Evolutionary conservation across 2,888 invertebrate species (phyloP).

Genomic region (Prosopocoilus inquinatus): DNA sequence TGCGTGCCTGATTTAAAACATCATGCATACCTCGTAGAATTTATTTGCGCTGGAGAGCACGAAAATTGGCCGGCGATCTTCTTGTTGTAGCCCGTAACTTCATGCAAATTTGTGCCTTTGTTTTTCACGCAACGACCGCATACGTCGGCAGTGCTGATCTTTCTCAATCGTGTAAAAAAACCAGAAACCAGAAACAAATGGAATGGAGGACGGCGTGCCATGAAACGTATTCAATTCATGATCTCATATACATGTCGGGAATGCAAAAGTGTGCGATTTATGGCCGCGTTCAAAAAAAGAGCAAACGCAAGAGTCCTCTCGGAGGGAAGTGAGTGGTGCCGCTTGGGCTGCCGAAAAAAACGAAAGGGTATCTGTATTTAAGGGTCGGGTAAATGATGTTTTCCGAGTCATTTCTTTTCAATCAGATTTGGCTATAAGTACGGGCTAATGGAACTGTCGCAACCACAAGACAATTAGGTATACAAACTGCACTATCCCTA

Average conservation of each 20-base stretch:
- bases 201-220: not conserved
- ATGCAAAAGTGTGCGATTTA: conserved; percentile 5
- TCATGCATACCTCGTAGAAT: conserved; percentile 1
- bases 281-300: not conserved
- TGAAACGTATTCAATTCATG: conserved; percentile 2
- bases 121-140: not conserved
- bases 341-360: not conserved
- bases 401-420: conserved; percentile 15
- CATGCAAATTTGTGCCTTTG: conserved; percentile 2
- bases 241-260: conserved; percentile 2
- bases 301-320: conserved; percentile 1
- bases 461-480: conserved; percentile 27
- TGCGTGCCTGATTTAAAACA: conserved; percentile 3
- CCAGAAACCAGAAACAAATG: not conserved
- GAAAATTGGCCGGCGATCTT: conserved; percentile 3
- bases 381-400: conserved; percentile 7
- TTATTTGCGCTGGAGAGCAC: conserved; percentile 1
- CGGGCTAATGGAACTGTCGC: conserved; percentile 26
- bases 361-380: conserved; percentile 18
- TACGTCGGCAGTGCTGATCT: not conserved
- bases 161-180: conserved; percentile 1
- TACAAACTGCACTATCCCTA: conserved; percentile 22
- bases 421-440: conserved; percentile 24
- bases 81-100: conserved; percentile 3
- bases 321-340: not conserved